A percentile compares a stretch with the other conserved stretches of the same genome.
Conservation (phyloP, 2,888 invertebrate species). For the Bimastos eiseni region DNA sequence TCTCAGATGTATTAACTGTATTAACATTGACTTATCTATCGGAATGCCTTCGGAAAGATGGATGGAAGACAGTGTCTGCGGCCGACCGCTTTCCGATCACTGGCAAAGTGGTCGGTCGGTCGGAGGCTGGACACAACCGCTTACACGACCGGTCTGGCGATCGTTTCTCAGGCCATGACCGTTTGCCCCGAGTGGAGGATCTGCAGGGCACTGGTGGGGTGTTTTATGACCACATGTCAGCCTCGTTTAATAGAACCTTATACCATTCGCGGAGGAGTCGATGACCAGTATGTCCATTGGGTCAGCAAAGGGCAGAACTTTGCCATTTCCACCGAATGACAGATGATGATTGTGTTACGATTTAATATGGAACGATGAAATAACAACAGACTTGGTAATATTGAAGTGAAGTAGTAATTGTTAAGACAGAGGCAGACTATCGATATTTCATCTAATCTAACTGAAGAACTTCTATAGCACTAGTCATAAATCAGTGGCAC, state of each 20-base stretch:
- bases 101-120: neutral
- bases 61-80: neutral
- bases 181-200: neutral
- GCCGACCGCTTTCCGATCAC: neutral
- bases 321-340: neutral
- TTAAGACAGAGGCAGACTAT: too few relatives aligned
- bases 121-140: neutral
- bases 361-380: too few relatives aligned
- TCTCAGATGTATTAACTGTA: slow-evolving; percentile 13
- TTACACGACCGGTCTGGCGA: neutral
- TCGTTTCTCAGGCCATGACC: slow-evolving; percentile 1
- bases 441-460: too few relatives aligned
- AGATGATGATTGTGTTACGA: neutral
- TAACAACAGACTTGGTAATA: too few relatives aligned
- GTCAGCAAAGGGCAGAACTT: neutral
- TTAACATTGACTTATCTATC: slow-evolving; percentile 13
- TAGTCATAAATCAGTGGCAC: too few relatives aligned
- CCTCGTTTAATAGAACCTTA: neutral
- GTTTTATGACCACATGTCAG: slow-evolving; percentile 3
- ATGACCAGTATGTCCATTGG: neutral
- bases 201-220: neutral
- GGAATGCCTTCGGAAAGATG: neutral
- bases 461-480: too few relatives aligned
- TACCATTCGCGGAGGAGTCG: neutral
- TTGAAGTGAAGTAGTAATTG: too few relatives aligned